Percentiles rank a stretch among this genome's conserved stretches.
These are phyloP conservation scores for Cynaeus angustus DNA, from an alignment of 2,888 invertebrate species.

Conservation along the genomic window DNA sequence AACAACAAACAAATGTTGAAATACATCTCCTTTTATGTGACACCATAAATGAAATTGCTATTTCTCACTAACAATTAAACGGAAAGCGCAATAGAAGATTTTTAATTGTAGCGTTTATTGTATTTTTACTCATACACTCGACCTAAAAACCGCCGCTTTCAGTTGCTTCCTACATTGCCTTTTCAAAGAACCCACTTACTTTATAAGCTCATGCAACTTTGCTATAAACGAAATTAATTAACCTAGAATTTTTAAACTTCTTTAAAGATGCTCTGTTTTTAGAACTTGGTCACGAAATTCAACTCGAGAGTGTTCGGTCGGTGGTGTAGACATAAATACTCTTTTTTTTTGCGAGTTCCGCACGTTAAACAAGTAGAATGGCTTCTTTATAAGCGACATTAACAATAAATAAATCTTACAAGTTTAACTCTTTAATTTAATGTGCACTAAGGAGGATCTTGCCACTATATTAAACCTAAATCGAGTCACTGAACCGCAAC, in stretches of 20 bases:
- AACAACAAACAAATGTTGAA: constrained; percentile 14
- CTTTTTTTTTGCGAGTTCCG: not conserved
- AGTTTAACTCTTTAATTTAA: constrained; percentile 5
- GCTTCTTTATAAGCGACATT: not conserved
- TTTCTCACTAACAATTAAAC: too few relatives aligned
- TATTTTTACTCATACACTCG: not conserved
- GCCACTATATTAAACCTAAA: constrained; percentile 8
- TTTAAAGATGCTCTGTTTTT: not conserved
- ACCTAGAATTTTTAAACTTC: not conserved
- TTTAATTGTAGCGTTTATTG: constrained; percentile 9
- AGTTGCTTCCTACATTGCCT: too few relatives aligned
- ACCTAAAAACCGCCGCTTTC: not conserved
- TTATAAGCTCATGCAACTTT: constrained; percentile 4
- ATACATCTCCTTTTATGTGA: constrained; percentile 30
- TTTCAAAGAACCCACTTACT: not conserved
- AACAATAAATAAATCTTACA: constrained; percentile 10
- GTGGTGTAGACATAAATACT: not conserved
- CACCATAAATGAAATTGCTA: constrained; percentile 1
- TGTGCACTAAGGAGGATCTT: not conserved
- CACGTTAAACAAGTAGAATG: constrained; percentile 7
- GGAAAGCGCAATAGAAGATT: constrained; percentile 2
- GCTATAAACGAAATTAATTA: constrained; percentile 2
- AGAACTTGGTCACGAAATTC: not conserved
- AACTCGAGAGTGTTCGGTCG: not conserved
- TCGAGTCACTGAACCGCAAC: constrained; percentile 3